Base-by-base conservation (phyloP, 92 coral and sea anemone species). In the Heteractis magnifica region DNA sequence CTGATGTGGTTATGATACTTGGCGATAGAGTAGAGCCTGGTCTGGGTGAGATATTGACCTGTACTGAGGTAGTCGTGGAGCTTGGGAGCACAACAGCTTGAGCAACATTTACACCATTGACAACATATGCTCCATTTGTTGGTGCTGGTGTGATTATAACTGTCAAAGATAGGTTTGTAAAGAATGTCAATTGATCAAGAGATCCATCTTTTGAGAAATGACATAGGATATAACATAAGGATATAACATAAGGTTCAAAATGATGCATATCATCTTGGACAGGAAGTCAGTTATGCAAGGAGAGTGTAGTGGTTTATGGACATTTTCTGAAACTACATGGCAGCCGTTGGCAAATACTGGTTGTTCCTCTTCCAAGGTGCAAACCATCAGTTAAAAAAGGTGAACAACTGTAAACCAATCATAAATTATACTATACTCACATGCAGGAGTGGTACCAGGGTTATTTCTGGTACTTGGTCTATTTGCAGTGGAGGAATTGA, bases 61-160 rank as follows among this genome's bases (percentile, higher is more conserved):
- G 97, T 4, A 91, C 92, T 15, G 93, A 85, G 2, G 91, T 85
- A 44, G 94, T 44, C 8, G 92, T 82, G 11, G 95, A 79, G 76
- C 81, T 94, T 20, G 98, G 91, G 4, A 92, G 26, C 3, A 93
- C 92, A 1, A 93, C 98, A 52, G 97, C 93, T 60, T 90, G 96
- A 15, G 96, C 86, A n/a, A 83, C 56, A 48, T 81, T 81, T 12
- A 92, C 85, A 26, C 97, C 94, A 87, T 93, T 93, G 5, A 93
- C 94, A n/a, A 93, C 76, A 74, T 84, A 93, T 12, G 94, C 91
- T 19, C 90, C 92, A 87, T 65, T 93, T 50, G 91, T 85, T 56
- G 92, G 86, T 0, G 97, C 94, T 62, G 92, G 97, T 10, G 97
- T 91, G 64, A 93, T 93, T 5, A 93, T 91, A 85, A 93, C 97